Evolutionary conservation across 2,797 vertebrate species (phyloP).

Genomic region (Pterois miles): DNA sequence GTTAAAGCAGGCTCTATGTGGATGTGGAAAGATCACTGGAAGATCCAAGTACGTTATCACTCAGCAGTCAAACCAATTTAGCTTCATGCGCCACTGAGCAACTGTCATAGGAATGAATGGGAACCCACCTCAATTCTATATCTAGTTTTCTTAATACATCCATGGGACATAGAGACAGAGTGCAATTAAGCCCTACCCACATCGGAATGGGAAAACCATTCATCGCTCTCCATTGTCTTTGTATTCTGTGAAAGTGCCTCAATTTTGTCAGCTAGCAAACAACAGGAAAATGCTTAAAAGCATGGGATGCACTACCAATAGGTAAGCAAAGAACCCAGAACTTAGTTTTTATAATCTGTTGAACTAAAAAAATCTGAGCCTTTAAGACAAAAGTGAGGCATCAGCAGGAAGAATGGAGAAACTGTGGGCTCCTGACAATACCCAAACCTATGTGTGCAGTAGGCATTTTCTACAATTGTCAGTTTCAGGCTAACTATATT

Average conservation of each 20-base stretch:
- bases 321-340: background rate
- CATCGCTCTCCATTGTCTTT: too few species aligned
- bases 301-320: background rate
- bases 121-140: too few species aligned
- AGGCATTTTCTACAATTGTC: background rate
- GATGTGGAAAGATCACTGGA: too few species aligned
- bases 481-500: background rate
- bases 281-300: background rate
- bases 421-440: background rate
- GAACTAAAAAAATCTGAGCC: background rate
- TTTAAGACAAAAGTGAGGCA: background rate
- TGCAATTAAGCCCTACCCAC: too few species aligned
- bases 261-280: background rate
- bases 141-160: too few species aligned
- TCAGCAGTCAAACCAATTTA: too few species aligned
- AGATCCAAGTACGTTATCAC: too few species aligned
- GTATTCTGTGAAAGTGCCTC: background rate
- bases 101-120: too few species aligned
- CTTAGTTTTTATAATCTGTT: background rate
- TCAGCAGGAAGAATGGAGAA: background rate
- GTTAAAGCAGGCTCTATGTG: too few species aligned
- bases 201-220: too few species aligned
- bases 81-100: too few species aligned
- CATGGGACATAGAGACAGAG: too few species aligned
- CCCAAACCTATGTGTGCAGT: background rate